Percentiles rank a stretch among this genome's conserved stretches.
Conservation (phyloP, 2,888 invertebrate genomes). For the Steromphala cineraria region DNA sequence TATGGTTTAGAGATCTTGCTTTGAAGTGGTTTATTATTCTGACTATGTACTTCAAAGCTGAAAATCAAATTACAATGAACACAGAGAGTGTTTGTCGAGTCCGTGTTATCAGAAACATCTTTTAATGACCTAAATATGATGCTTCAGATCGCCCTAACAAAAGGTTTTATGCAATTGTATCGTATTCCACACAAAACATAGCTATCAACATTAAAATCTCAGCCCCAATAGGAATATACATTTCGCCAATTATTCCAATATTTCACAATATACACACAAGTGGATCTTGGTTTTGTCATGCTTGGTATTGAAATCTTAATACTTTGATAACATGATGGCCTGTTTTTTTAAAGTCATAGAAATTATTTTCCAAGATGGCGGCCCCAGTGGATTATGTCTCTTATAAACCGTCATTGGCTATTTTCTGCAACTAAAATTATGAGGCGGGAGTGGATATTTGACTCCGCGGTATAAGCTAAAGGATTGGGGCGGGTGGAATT, state of each 20-base stretch:
- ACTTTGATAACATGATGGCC: neutral
- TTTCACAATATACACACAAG: neutral
- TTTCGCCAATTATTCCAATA: neutral
- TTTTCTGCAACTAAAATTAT: constrained; percentile 8
- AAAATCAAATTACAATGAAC: too few species aligned
- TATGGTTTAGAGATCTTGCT: too few species aligned
- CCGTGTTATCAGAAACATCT: too few species aligned
- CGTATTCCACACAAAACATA: too few species aligned
- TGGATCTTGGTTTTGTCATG: neutral
- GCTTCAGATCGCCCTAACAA: too few species aligned
- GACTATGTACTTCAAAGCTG: too few species aligned
- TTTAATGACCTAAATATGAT: too few species aligned
- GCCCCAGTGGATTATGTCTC: neutral
- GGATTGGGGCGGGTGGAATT: constrained; percentile 12
- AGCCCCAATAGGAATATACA: neutral
- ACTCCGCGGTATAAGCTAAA: neutral
- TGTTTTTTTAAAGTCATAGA: neutral
- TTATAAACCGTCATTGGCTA: neutral
- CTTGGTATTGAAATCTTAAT: neutral
- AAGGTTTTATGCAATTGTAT: too few species aligned
- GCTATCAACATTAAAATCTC: too few species aligned
- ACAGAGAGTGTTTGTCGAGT: too few species aligned
- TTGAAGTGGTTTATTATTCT: too few species aligned
- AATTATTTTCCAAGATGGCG: constrained; percentile 7
- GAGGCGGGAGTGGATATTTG: neutral